Conservation (phyloP, 2,113 vertebrate genomes). For the Cebus imitator region DNA sequence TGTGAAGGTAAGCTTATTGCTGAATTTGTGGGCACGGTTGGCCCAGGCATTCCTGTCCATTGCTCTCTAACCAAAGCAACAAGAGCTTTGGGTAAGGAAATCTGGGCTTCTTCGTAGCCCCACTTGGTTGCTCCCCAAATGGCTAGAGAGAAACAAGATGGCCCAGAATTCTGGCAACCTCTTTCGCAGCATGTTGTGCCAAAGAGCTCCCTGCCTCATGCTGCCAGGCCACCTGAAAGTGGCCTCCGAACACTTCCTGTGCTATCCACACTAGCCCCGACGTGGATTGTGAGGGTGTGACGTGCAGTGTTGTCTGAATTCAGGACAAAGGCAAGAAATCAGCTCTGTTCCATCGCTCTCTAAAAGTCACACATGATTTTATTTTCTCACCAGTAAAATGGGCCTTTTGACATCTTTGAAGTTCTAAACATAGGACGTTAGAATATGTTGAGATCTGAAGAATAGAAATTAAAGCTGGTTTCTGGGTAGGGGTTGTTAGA, state of each 20-base stretch:
- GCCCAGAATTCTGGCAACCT: neutral
- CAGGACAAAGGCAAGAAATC: neutral
- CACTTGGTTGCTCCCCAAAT: neutral
- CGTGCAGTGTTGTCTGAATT: neutral
- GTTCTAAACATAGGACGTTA: neutral
- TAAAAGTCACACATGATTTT: neutral
- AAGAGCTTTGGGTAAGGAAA: neutral
- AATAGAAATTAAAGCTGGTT: neutral
- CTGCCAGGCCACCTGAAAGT: neutral
- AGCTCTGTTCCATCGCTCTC: neutral
- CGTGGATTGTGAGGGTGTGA: neutral
- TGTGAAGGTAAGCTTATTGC: neutral
- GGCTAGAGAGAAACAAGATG: neutral
- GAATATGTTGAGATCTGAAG: neutral
- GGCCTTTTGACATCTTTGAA: neutral
- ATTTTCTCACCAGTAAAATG: neutral
- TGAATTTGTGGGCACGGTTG: neutral
- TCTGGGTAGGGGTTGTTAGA: neutral
- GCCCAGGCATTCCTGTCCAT: neutral
- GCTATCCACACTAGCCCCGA: neutral
- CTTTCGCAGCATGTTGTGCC: neutral
- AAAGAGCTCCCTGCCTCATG: too few relatives aligned
- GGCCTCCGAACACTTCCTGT: neutral
- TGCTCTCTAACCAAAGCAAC: neutral
- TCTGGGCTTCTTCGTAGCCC: neutral